Base-by-base conservation (phyloP, 2,888 invertebrate genomes). In the Thera obeliscata region DNA sequence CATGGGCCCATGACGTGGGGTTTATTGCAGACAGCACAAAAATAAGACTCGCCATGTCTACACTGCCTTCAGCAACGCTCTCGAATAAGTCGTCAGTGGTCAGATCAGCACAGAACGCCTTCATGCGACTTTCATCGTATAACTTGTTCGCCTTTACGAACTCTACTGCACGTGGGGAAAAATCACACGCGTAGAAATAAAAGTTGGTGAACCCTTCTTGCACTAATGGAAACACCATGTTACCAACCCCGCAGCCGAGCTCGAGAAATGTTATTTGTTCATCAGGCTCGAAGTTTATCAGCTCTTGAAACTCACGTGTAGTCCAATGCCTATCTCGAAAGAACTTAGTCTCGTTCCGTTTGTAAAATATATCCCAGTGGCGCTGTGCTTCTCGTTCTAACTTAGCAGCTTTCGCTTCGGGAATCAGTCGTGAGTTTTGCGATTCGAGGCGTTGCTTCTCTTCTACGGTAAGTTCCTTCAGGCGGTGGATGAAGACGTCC, bases 291-390 rank as follows among this genome's bases (percentile, higher is more conserved):
- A 90, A 93, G 65, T 93, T 90, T 66, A 96, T 90, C 12, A 99
- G 91, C 83, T 98, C 98, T 77, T 96, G 93, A 91, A 99, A 99
- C 93, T 99, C 99, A 81, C 98, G 94, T 70, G 96, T 97, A 1
- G 98, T 99, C 99, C 99, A 99, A 84, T 98, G 98, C 12, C 99
- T 95, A 88, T 99, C 98, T 88, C 97, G 97, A 83, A 99, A 99
- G 87, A 99, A 99, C 78, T 97, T 95, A 0, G 96, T 97, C 78
- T 97, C 97, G 83, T 99, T 99, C 69, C 99, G 94, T 88, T 99
- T 99, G 87, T 99, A 99, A 88, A 99, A 99, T 62, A 98, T 92
- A 87, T 99, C 99, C 99, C 99, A 99, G 83, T 98, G 96, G 70
- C 97, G 97, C 80, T 96, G 96, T 0, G 98, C 97, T 78, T 99